phyloP scores from a whole-genome alignment of 2,797 vertebrate genomes.

The Pseudomugil tenellus region DNA sequence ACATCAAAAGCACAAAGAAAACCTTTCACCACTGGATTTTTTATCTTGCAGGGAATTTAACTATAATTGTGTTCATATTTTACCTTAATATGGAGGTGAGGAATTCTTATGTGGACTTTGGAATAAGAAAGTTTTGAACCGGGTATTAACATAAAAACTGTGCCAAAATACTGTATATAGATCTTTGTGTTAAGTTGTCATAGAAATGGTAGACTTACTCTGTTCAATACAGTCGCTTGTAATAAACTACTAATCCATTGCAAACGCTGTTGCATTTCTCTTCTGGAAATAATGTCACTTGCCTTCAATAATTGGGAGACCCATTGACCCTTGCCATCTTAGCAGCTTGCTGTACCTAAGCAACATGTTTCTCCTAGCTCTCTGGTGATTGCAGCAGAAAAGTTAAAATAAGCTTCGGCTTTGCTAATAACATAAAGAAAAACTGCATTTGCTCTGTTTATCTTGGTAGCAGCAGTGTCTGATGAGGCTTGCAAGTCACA shows the following conservation, averaged over 20 bases:
- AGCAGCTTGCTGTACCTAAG: conserved; percentile 16
- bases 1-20: conserved; percentile 55
- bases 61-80: conserved; percentile 66
- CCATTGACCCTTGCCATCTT: conserved; percentile 13
- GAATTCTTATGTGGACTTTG: background rate
- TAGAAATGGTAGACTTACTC: conserved; percentile 10
- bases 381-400: background rate
- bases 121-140: conserved; percentile 48
- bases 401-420: background rate
- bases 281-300: conserved; percentile 6
- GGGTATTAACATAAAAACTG: background rate
- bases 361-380: conserved; percentile 12
- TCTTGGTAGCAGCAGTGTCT: background rate
- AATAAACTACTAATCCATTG: background rate
- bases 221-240: too few relatives aligned
- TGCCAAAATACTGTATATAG: background rate
- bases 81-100: conserved; percentile 55
- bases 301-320: conserved; percentile 3
- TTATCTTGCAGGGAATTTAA: conserved; percentile 56
- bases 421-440: background rate
- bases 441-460: conserved; percentile 6
- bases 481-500: conserved; percentile 15
- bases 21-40: conserved; percentile 61
- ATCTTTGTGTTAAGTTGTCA: conserved; percentile 14
- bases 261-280: conserved; percentile 1